These are phyloP conservation scores for Thymallus thymallus DNA, from an alignment of 2,113 vertebrate genomes.

Conservation along the genomic window DNA sequence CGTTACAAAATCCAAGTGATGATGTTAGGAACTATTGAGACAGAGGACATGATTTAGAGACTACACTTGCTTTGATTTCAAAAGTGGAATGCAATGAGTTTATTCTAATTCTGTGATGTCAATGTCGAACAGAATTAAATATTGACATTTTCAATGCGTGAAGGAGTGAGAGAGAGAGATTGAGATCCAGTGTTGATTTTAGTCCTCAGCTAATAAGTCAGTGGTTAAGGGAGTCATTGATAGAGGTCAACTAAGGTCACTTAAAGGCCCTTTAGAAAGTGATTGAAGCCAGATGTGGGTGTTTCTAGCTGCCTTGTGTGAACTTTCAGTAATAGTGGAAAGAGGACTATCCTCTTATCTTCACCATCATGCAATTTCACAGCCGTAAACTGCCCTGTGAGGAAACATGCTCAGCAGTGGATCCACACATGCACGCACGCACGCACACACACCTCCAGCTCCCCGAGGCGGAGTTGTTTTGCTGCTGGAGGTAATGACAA, in stretches of 20 bases:
- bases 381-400: neutral
- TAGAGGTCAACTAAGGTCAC: slow-evolving; percentile 1
- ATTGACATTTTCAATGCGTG: neutral
- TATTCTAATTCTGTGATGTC: neutral
- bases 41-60: neutral
- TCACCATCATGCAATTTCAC: neutral
- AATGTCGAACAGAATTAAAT: too few species aligned
- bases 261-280: neutral
- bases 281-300: neutral
- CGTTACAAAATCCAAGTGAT: neutral
- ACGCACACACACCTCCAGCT: neutral
- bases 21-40: neutral
- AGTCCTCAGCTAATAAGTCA: neutral
- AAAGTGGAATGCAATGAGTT: neutral
- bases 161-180: neutral
- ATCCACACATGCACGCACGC: neutral
- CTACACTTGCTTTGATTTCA: too few species aligned
- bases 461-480: neutral
- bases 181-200: neutral
- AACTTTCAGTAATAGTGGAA: neutral
- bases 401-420: neutral
- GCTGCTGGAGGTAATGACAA: slow-evolving; percentile 16
- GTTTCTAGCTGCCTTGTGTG: neutral
- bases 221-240: neutral
- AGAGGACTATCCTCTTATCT: neutral